A percentile compares a stretch with the other conserved stretches of the same genome.
These are phyloP conservation scores for Hyperopisus bebe DNA, from an alignment of 2,113 vertebrate genomes.

Conservation along the genomic window DNA sequence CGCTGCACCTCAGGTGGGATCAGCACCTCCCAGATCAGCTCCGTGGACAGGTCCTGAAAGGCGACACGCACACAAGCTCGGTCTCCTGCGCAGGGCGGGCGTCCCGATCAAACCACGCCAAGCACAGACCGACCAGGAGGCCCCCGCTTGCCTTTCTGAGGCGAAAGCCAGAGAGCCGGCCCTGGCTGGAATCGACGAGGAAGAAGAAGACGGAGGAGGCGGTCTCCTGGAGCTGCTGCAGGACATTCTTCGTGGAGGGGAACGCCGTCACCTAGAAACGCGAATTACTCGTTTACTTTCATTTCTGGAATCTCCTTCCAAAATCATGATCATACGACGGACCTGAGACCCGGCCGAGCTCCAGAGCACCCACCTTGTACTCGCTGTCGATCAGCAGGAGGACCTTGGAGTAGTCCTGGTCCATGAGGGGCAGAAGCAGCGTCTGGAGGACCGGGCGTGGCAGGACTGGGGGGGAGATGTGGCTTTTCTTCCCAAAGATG, in stretches of 20 bases:
- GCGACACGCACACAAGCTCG: not conserved
- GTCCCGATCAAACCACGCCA: not conserved
- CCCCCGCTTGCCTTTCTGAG: slow-evolving; percentile 69
- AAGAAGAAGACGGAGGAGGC: slow-evolving; percentile 87
- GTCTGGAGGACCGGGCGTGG: slow-evolving; percentile 81
- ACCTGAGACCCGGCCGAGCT: not conserved
- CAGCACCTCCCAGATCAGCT: slow-evolving; percentile 83
- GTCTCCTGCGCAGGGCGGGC: not conserved
- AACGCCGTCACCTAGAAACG: slow-evolving; percentile 78
- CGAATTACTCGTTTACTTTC: not conserved
- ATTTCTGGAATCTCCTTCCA: not conserved
- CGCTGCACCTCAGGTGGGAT: slow-evolving; percentile 79
- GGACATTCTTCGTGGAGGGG: slow-evolving; percentile 84
- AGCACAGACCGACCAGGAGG: not conserved
- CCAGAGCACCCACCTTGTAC: slow-evolving; percentile 71
- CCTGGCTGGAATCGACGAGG: slow-evolving; percentile 75
- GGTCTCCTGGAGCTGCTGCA: slow-evolving; percentile 84
- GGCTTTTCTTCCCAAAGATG: slow-evolving; percentile 91
- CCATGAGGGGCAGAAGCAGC: slow-evolving; percentile 84
- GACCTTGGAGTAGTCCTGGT: slow-evolving; percentile 94
- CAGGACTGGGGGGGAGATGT: slow-evolving; percentile 74
- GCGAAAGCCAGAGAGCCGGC: slow-evolving; percentile 78
- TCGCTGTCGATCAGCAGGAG: slow-evolving; percentile 84
- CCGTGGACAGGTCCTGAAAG: slow-evolving; percentile 77
- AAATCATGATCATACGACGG: not conserved